Percentiles rank a stretch among this genome's conserved stretches.
Evolutionary conservation across 2,888 invertebrate genomes (phyloP).

Genomic region (Caenorhabditis sp.): DNA sequence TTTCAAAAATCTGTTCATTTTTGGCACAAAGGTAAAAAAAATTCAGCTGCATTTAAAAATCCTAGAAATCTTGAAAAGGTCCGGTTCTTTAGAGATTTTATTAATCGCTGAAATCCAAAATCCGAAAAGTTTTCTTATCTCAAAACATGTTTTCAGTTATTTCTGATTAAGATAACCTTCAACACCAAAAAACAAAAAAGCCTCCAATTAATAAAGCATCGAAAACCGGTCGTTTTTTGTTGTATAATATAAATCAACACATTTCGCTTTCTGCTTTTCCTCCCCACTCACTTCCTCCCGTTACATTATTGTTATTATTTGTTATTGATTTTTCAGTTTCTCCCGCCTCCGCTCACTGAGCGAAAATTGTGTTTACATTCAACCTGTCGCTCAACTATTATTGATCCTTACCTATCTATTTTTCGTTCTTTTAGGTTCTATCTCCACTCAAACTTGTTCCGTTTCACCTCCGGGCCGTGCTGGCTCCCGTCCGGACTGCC

Average conservation of each 20-base stretch:
- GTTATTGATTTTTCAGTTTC: constrained; percentile 26
- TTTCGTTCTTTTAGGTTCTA: constrained; percentile 22
- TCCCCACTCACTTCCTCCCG: background rate
- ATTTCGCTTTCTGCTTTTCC: background rate
- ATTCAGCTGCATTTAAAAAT: no score
- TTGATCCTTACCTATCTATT: constrained; percentile 7
- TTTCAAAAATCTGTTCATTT: no score
- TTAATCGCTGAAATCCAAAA: no score
- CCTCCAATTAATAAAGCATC: constrained; percentile 6
- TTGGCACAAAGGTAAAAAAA: no score
- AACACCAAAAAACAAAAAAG: constrained; percentile 1
- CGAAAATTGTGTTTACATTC: constrained; percentile 30
- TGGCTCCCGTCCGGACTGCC: constrained; percentile 44
- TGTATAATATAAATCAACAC: background rate
- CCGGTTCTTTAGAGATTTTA: no score
- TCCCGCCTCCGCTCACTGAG: background rate
- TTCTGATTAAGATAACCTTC: background rate
- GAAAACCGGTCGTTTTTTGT: constrained; percentile 25
- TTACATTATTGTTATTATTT: constrained; percentile 13
- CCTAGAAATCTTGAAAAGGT: no score
- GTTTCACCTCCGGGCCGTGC: constrained; percentile 43
- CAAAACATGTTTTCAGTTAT: no score
- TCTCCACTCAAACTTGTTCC: constrained; percentile 45
- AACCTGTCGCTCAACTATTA: constrained; percentile 25
- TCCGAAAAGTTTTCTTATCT: no score